phyloP scores from a whole-genome alignment of 2,797 vertebrate species.

The Leptodactylus fallax region DNA sequence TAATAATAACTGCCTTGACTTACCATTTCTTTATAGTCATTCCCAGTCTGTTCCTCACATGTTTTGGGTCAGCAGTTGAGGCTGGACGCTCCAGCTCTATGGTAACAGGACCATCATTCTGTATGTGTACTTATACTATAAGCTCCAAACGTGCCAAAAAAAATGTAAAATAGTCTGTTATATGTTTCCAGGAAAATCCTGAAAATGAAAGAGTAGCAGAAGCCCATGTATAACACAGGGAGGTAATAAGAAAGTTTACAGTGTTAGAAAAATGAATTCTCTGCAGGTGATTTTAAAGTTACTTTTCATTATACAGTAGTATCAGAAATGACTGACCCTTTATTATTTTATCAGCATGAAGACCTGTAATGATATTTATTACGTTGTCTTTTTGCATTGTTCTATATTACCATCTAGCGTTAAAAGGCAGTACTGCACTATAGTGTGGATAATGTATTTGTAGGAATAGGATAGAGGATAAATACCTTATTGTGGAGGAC shows the following conservation, averaged over 20 bases:
- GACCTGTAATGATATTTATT: neutral
- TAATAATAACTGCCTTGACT: too few species aligned
- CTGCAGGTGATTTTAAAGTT: neutral
- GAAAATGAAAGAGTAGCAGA: neutral
- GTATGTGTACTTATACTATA: slow-evolving; percentile 94
- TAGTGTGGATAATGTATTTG: too few species aligned
- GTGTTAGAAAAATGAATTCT: neutral
- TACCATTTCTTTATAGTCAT: neutral
- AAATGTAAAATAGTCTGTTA: too few species aligned
- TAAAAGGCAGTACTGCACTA: neutral
- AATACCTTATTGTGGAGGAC: too few species aligned
- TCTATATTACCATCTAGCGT: slow-evolving; percentile 7
- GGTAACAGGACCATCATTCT: slow-evolving; percentile 95
- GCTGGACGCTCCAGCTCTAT: slow-evolving; percentile 88
- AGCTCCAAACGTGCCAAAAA: slow-evolving; percentile 87
- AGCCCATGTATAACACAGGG: neutral
- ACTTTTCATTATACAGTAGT: neutral
- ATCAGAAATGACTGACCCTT: too few species aligned
- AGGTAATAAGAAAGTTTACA: neutral
- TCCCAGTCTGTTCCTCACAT: slow-evolving; percentile 77
- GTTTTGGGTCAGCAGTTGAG: slow-evolving; percentile 83
- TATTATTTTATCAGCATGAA: neutral
- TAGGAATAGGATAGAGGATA: too few species aligned
- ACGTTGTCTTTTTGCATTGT: neutral
- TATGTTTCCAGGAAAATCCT: neutral